A percentile compares a stretch with the other conserved stretches of the same genome.
Conservation (phyloP, 2,797 vertebrate genomes). For the Emydoidea blandingii region DNA sequence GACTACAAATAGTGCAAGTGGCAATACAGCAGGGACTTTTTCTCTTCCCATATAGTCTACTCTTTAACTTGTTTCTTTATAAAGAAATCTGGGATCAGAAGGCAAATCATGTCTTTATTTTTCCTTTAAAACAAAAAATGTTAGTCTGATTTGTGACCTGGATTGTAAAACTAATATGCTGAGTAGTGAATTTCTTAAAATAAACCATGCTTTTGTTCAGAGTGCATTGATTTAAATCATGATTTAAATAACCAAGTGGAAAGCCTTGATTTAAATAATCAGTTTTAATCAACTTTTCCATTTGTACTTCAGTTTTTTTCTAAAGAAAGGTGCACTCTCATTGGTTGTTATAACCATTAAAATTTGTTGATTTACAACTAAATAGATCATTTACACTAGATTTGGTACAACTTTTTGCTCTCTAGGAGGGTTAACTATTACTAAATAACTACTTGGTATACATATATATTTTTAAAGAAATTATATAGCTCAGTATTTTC, state of each 20-base stretch:
- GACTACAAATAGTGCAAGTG: background rate
- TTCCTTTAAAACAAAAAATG: background rate
- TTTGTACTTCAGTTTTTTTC: background rate
- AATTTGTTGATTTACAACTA: background rate
- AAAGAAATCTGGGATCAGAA: background rate
- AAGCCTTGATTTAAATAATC: background rate
- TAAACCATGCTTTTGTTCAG: background rate
- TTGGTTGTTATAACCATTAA: background rate
- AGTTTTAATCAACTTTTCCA: background rate
- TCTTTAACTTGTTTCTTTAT: background rate
- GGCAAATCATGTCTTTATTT: background rate
- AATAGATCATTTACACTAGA: background rate
- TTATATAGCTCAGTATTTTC: background rate
- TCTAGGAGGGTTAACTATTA: background rate
- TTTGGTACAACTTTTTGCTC: background rate
- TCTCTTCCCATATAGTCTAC: background rate
- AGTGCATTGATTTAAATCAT: background rate
- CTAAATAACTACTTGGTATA: background rate
- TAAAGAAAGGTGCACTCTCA: background rate
- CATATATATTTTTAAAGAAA: background rate
- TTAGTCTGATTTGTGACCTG: background rate
- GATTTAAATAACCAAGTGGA: background rate
- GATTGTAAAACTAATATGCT: slow-evolving; percentile 13
- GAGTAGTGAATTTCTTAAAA: background rate
- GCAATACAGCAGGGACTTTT: background rate